Evolutionary conservation across 1,140 invertebrate species (phyloP).

Genomic region (Rhagoletis zephyria): DNA sequence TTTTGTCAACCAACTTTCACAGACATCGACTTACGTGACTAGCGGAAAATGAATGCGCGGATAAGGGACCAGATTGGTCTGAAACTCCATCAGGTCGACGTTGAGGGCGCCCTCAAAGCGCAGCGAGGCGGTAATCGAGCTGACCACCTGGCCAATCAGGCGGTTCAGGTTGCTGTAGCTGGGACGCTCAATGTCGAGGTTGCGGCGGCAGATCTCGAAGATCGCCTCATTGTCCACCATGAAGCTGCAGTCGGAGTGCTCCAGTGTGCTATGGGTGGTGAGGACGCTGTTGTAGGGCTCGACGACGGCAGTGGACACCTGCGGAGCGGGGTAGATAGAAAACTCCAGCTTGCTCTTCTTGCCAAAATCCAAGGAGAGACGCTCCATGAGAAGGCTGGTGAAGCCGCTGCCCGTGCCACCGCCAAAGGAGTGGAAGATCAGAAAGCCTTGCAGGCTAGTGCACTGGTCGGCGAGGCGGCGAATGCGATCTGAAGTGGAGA

Average conservation of each 20-base stretch:
- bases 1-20: no score
- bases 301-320: slow-evolving; percentile 85
- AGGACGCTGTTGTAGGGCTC: no score
- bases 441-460: no score
- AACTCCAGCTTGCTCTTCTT: slow-evolving; percentile 83
- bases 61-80: slow-evolving; percentile 83
- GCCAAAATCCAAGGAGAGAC: slow-evolving; percentile 77
- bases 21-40: no score
- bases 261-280: slow-evolving; percentile 83
- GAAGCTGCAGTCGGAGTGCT: slow-evolving; percentile 85
- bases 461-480: no score
- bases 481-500: no score
- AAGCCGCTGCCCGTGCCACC: no score
- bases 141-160: slow-evolving; percentile 80
- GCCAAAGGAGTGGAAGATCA: no score
- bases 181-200: slow-evolving; percentile 81
- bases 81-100: slow-evolving; percentile 88
- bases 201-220: slow-evolving; percentile 87
- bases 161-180: slow-evolving; percentile 84
- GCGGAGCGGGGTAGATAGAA: slow-evolving; percentile 82
- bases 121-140: slow-evolving; percentile 84
- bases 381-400: slow-evolving; percentile 81
- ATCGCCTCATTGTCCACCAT: slow-evolving; percentile 92
- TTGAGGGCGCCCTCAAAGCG: slow-evolving; percentile 88
- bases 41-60: no score